These are phyloP conservation scores for Chauna torquata DNA, from an alignment of 2,113 vertebrate species.

Conservation along the genomic window DNA sequence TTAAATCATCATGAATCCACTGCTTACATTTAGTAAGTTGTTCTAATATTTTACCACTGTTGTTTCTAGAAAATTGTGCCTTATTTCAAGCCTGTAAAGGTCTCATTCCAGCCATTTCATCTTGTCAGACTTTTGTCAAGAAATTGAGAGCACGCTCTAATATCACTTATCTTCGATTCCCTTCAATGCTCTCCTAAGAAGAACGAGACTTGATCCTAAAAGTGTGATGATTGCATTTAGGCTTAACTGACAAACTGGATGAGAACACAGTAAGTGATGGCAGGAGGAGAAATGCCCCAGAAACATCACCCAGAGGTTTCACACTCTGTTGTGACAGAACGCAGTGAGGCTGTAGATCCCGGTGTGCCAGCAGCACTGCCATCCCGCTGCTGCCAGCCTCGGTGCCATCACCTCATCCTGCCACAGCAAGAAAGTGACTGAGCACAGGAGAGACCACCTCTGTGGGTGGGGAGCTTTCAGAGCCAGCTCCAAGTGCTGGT, in stretches of 20 bases:
- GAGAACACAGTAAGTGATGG: fast-evolving
- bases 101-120: not conserved
- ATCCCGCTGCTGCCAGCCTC: not conserved
- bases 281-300: not conserved
- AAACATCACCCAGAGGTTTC: not conserved
- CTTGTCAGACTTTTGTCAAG: not conserved
- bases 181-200: not conserved
- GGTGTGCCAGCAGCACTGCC: not conserved
- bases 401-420: not conserved
- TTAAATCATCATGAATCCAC: not conserved
- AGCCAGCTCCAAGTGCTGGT: not conserved
- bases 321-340: not conserved
- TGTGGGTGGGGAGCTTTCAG: too few species aligned
- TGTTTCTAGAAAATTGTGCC: not conserved
- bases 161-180: not conserved
- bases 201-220: not conserved
- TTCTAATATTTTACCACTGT: not conserved
- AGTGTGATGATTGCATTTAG: fast-evolving
- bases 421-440: fast-evolving
- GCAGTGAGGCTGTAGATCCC: not conserved
- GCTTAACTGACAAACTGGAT: not conserved
- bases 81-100: not conserved
- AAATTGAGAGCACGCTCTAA: fast-evolving
- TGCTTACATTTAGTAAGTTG: not conserved
- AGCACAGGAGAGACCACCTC: not conserved